phyloP scores from a whole-genome alignment of 1,140 invertebrate species.

The Hylaeus volcanicus region DNA sequence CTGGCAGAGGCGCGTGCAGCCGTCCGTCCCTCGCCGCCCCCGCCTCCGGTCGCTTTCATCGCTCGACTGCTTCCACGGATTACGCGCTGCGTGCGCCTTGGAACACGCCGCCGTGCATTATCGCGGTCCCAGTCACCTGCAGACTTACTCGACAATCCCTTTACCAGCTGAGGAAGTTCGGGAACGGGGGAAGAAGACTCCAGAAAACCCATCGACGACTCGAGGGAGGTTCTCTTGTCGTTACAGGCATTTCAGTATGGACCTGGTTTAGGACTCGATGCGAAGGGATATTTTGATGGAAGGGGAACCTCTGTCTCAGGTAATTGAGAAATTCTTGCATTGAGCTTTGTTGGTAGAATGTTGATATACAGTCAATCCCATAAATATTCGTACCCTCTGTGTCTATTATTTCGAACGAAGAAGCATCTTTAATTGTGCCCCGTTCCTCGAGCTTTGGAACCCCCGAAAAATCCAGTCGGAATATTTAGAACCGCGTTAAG shows the following conservation, averaged over 20 bases:
- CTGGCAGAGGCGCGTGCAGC: neutral
- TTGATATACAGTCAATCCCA: no score
- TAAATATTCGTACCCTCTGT: no score
- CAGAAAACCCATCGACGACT: no score
- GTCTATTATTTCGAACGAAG: neutral
- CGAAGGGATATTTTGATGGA: no score
- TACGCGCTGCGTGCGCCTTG: neutral
- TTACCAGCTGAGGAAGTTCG: no score
- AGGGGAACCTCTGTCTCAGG: no score
- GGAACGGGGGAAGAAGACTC: neutral
- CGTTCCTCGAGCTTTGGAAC: neutral
- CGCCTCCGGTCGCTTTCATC: neutral
- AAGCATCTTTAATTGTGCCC: neutral
- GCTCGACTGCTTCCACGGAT: neutral
- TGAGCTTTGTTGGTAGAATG: no score
- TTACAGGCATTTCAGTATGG: no score
- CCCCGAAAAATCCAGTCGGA: neutral
- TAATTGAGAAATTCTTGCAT: no score
- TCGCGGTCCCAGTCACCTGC: neutral
- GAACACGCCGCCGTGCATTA: neutral
- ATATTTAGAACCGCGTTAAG: slow-evolving; percentile 51
- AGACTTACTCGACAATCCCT: neutral
- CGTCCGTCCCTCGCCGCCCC: neutral
- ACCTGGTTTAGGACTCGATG: no score
- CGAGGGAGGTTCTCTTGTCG: no score